Evolutionary conservation across 2,113 vertebrate species (phyloP).

Genomic region (Willisornis vidua): DNA sequence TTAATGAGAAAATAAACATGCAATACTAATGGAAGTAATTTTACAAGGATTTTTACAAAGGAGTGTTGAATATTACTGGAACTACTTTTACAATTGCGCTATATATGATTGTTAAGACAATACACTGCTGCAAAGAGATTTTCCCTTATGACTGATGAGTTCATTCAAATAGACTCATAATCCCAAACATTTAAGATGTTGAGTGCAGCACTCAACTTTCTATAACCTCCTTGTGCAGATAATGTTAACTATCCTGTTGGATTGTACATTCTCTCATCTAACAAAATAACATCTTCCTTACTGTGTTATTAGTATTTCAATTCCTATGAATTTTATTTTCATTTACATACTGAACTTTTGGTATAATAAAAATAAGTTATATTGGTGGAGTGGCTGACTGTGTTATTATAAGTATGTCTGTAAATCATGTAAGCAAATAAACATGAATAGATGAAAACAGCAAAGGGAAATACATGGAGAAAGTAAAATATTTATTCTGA

Average conservation of each 20-base stretch:
- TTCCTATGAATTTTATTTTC: not conserved
- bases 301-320: not conserved
- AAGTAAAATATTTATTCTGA: not conserved
- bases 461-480: not conserved
- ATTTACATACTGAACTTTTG: not conserved
- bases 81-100: not conserved
- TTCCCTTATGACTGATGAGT: too few relatives aligned
- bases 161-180: not conserved
- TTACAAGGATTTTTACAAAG: not conserved
- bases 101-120: too few relatives aligned
- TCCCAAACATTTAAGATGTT: not conserved
- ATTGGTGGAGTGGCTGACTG: not conserved
- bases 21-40: not conserved
- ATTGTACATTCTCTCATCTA: not conserved
- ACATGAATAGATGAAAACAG: not conserved
- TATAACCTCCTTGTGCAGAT: not conserved
- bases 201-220: not conserved
- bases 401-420: not conserved
- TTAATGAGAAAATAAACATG: not conserved
- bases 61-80: not conserved
- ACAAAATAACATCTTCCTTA: not conserved
- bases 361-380: not conserved
- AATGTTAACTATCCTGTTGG: not conserved
- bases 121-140: too few relatives aligned
- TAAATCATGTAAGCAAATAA: not conserved